Base-by-base conservation (phyloP, 2,113 vertebrate species). In the Xiphophorus maculatus region DNA sequence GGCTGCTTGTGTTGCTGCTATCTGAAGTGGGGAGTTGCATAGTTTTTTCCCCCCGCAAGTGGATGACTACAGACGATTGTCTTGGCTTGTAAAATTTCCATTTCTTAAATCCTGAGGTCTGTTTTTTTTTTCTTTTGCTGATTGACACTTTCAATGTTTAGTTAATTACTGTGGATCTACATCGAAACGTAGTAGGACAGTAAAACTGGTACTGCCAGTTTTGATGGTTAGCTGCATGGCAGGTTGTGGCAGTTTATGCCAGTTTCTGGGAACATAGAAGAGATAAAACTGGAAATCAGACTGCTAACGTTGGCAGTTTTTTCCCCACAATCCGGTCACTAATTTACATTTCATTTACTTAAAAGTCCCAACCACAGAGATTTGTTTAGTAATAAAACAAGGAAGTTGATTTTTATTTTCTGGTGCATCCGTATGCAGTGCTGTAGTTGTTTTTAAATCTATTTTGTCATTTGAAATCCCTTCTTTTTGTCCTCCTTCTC, bases 1-100 rank as follows among this genome's bases (percentile, higher is more conserved):
- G 42, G 44, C 44, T 48, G 44, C 44, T 48, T 48, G 44, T 48
- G 44, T 48, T 68, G 63, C 63, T 84, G 76, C 73, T 79, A 80
- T 76, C 77, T 91, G 77, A 87, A 89, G 85, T 91, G 81, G 81
- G 82, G 71, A 76, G 64, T 74, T 86, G 62, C 48, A 66, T 51
- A 54, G 62, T 61, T 61, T 60, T 66, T 80, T 80, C 71, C 73
- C 28, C 37, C 58, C 68, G 27, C 12, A 69, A 82, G 61, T 63
- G 42, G 14, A 44, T 37, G 27, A 76, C 60, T 69, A 37, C 74
- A 77, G 58, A 72, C 30, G 63, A 64, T 76, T 44, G 88, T 69
- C 44, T 54, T 71, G 42, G 19, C 60, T 27, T 35, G 73, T 33
- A 54, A 74, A 79, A 58, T 15, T 65, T 66, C 61, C 19, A 68